phyloP scores from a whole-genome alignment of 2,113 vertebrate genomes.

The Dasyurus viverrinus region DNA sequence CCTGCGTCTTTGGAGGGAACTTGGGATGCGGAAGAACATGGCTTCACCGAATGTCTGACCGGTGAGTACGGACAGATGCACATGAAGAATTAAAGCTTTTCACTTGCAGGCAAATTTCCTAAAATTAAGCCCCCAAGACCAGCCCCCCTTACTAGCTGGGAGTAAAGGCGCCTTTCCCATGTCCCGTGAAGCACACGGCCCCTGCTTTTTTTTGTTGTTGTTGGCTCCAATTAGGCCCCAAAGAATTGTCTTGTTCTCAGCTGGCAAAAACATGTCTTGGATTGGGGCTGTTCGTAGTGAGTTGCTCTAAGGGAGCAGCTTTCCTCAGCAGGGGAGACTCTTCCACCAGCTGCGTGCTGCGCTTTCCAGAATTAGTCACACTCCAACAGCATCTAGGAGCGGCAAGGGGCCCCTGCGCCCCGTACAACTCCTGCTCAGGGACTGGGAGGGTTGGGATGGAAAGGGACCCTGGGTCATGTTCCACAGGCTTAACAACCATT shows the following conservation, averaged over 20 bases:
- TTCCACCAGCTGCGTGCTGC: neutral
- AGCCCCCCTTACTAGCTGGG: neutral
- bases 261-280: constrained; percentile 68
- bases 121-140: neutral
- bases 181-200: constrained; percentile 51
- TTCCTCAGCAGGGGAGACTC: neutral
- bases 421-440: neutral
- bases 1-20: neutral
- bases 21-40: neutral
- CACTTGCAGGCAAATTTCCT: constrained; percentile 28
- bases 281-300: neutral
- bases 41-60: neutral
- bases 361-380: neutral
- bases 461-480: neutral
- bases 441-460: neutral
- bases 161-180: constrained; percentile 50
- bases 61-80: neutral
- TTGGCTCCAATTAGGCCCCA: constrained; percentile 60
- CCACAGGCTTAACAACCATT: neutral
- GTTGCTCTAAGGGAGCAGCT: neutral
- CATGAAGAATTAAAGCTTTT: neutral
- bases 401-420: neutral
- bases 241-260: constrained; percentile 81
- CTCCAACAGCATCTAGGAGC: neutral
- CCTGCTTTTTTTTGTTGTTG: constrained; percentile 71